phyloP scores from a whole-genome alignment of 2,113 vertebrate genomes.

The Labrus mixtus region DNA sequence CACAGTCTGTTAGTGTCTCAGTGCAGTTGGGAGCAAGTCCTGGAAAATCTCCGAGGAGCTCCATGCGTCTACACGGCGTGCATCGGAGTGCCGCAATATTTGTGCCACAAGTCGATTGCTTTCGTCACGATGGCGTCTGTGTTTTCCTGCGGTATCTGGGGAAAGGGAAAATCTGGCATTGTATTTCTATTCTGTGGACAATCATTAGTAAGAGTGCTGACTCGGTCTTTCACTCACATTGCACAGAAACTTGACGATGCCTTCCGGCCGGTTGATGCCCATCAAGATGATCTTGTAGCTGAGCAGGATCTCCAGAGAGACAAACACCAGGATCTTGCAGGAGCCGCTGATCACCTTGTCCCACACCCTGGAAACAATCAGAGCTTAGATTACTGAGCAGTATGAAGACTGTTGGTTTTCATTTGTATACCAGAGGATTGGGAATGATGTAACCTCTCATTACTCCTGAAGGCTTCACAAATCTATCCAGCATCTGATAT shows the following conservation, averaged over 20 bases:
- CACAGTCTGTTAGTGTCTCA: not conserved
- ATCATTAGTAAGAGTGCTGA: not conserved
- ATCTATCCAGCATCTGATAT: no score
- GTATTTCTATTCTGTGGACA: no score
- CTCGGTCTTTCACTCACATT: conserved; percentile 85
- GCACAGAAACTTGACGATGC: conserved; percentile 89
- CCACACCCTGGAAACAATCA: conserved; percentile 89
- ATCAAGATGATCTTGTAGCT: conserved; percentile 95
- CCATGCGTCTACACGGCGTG: conserved; percentile 84
- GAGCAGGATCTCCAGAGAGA: conserved; percentile 95
- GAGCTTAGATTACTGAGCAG: not conserved
- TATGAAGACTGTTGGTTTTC: no score
- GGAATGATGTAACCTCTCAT: no score
- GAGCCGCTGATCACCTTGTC: conserved; percentile 98
- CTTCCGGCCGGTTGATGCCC: conserved; percentile 89
- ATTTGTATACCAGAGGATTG: no score
- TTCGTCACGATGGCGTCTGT: conserved; percentile 96
- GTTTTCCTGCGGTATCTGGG: conserved; percentile 96
- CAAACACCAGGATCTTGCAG: conserved; percentile 97
- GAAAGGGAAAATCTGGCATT: not conserved
- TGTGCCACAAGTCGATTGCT: conserved; percentile 97
- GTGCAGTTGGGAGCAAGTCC: not conserved
- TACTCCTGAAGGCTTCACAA: no score
- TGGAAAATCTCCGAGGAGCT: conserved; percentile 1
- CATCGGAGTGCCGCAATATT: conserved; percentile 91